phyloP scores from a whole-genome alignment of 2,113 vertebrate genomes.

The Orthonyx spaldingii region DNA sequence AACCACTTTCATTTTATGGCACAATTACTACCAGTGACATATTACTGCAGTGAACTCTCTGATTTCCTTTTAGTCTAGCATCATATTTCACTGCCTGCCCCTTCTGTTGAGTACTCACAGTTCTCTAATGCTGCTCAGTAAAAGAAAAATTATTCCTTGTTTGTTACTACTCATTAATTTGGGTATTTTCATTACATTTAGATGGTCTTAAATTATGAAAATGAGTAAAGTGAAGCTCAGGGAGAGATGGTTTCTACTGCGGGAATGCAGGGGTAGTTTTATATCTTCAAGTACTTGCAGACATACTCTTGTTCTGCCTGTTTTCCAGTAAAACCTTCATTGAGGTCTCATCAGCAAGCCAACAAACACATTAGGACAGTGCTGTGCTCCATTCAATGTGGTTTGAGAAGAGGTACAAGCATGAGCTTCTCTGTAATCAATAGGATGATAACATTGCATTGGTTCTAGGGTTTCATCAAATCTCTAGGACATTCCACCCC shows the following conservation, averaged over 20 bases:
- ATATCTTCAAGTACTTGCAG: not conserved
- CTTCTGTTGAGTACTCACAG: not conserved
- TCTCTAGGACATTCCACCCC: too few species aligned
- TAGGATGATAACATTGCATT: not conserved
- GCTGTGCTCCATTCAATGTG: not conserved
- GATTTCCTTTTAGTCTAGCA: slow-evolving; percentile 22
- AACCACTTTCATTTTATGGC: slow-evolving; percentile 35
- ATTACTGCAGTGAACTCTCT: slow-evolving; percentile 37
- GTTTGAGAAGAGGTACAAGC: not conserved
- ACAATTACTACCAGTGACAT: slow-evolving; percentile 21
- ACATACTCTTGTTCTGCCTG: not conserved
- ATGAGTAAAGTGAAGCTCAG: not conserved
- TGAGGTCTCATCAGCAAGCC: not conserved
- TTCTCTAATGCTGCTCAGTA: not conserved
- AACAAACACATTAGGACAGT: not conserved
- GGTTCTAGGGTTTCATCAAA: not conserved
- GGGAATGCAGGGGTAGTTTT: not conserved
- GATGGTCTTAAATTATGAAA: not conserved
- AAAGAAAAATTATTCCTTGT: slow-evolving; percentile 1
- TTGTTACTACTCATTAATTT: slow-evolving; percentile 15
- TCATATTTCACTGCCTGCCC: slow-evolving; percentile 8
- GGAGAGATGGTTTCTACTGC: not conserved
- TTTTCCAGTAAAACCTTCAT: not conserved
- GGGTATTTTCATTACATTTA: slow-evolving; percentile 26
- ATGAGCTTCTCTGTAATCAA: not conserved